Base-by-base conservation (phyloP, 2,888 invertebrate species). In the Pecten maximus region DNA sequence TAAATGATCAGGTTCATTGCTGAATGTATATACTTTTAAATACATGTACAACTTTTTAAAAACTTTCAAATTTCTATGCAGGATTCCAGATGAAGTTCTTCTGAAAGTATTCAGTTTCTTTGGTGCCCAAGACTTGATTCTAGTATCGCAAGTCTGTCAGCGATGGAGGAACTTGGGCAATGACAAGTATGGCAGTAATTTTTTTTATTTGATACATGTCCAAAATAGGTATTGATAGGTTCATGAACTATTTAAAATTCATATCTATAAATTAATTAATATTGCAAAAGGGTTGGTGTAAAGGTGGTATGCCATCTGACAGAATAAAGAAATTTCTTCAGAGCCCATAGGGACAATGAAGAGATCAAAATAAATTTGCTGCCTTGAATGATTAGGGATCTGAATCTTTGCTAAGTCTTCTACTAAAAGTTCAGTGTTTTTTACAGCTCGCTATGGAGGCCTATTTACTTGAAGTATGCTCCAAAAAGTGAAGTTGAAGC, bases 21-120 rank as follows among this genome's bases (percentile, higher is more conserved):
- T 19, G 2, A 48, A 48, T 48, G 19, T 48, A 48, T 48, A 48
- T 48, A 15, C 48, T 15, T 48, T 48, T 8, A 48, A 48, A 12
- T 48, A 2, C 48, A n/a, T n/a, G n/a, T n/a, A n/a, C n/a, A n/a
- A n/a, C n/a, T n/a, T n/a, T n/a, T n/a, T n/a, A n/a, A n/a, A n/a
- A n/a, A n/a, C n/a, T n/a, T n/a, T n/a, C 8, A 10, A 44, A 44
- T 35, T 74, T 8, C 35, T 87, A 93, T 94, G 44, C 92, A 96
- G 96, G 87, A 92, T 96, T 28, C 96, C 96, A 90, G 94, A 95
- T 94, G 96, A 96, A 91, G 91, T 96, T 8, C 87, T 95, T 87
- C 91, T 95, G 88, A 91, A 93, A 86, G 94, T 96, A 88, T 95
- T 96, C 87, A 91, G 93, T 87, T 94, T 94, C 89, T 90, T 96